Percentiles rank a stretch among this genome's conserved stretches.
phyloP scores from a whole-genome alignment of 2,113 vertebrate species.

The Pseudorhombus dupliciocellatus region DNA sequence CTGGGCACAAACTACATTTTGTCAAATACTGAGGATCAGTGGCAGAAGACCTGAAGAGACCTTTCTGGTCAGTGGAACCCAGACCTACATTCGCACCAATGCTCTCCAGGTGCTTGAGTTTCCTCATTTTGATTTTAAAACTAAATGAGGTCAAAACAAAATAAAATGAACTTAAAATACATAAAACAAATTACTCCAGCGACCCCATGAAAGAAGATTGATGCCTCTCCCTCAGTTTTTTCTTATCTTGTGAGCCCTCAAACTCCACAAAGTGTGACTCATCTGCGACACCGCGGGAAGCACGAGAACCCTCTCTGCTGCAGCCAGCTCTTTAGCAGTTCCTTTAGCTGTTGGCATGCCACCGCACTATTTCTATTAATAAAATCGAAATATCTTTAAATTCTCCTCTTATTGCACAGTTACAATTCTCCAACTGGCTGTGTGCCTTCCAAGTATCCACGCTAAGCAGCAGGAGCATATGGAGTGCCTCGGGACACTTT shows the following conservation, averaged over 20 bases:
- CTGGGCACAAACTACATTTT: slow-evolving; percentile 10
- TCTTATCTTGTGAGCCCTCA: slow-evolving; percentile 1
- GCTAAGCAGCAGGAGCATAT: slow-evolving; percentile 29
- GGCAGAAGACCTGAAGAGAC: neutral
- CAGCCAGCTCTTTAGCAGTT: slow-evolving; percentile 6
- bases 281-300: neutral
- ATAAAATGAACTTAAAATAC: neutral
- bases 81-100: neutral
- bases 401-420: neutral
- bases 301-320: neutral
- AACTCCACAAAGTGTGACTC: slow-evolving; percentile 1
- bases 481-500: slow-evolving; percentile 24
- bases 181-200: neutral
- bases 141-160: neutral
- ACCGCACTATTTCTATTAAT: neutral
- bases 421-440: neutral
- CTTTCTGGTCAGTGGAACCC: neutral
- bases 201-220: neutral
- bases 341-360: slow-evolving; percentile 1
- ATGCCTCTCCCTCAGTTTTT: neutral
- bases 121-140: neutral
- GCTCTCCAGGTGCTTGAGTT: neutral
- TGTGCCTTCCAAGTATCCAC: slow-evolving; percentile 1
- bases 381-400: slow-evolving; percentile 6
- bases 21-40: neutral